Percentiles rank a stretch among this genome's conserved stretches.
phyloP scores from a whole-genome alignment of 2,888 invertebrate genomes.

The Papilio gigon region DNA sequence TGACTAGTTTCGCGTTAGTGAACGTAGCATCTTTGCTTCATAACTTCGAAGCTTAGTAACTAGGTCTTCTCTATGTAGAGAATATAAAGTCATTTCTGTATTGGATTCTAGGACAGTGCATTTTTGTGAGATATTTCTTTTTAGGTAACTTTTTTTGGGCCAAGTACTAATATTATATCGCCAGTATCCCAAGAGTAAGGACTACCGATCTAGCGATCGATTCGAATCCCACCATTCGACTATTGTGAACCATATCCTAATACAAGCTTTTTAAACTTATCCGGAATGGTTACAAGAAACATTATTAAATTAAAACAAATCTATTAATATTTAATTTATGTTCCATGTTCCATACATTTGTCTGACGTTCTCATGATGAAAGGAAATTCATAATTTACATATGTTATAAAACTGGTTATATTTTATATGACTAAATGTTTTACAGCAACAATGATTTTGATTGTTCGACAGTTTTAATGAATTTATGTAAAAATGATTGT shows the following conservation, averaged over 20 bases:
- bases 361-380: no score
- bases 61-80: conserved; percentile 1
- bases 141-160: background rate
- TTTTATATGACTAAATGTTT: background rate
- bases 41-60: conserved; percentile 4
- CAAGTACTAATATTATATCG: no score
- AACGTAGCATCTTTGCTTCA: background rate
- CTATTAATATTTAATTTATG: no score
- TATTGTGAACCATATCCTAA: no score
- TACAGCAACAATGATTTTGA: background rate
- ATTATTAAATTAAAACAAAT: background rate
- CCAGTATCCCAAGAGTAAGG: no score
- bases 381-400: no score
- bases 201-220: no score
- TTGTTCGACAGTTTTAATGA: conserved; percentile 17
- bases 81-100: background rate
- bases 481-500: conserved; percentile 38
- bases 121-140: background rate
- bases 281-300: no score
- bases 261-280: no score
- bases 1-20: conserved; percentile 4
- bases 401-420: no score
- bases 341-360: no score
- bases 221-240: no score
- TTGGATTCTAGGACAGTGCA: background rate